A percentile compares a stretch with the other conserved stretches of the same genome.
Evolutionary conservation across 92 coral and sea anemone genomes (phyloP).

Genomic region (Parazoanthus swiftii): DNA sequence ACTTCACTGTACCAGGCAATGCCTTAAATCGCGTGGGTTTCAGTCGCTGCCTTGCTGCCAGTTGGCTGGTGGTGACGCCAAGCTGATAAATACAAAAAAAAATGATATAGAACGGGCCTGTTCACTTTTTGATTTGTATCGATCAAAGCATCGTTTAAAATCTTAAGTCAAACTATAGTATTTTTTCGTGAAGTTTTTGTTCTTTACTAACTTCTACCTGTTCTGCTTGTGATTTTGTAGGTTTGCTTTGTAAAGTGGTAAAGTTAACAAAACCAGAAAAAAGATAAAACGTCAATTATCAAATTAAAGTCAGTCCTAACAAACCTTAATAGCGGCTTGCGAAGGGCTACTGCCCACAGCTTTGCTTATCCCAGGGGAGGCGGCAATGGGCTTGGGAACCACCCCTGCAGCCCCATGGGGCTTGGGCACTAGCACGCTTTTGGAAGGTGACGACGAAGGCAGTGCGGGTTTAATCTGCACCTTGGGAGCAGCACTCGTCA

Average conservation of each 20-base stretch:
- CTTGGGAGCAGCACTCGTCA: conserved; percentile 72
- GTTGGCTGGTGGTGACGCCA: conserved; percentile 60
- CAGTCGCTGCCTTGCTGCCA: conserved; percentile 71
- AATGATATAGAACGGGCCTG: too few relatives aligned
- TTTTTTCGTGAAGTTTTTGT: too few relatives aligned
- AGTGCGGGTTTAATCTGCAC: conserved; percentile 65
- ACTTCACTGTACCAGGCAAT: conserved; percentile 85
- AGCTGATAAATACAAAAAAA: neutral
- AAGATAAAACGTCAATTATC: neutral
- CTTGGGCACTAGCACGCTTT: conserved; percentile 74
- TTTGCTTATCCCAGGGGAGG: conserved; percentile 47
- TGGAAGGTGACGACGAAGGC: conserved; percentile 60
- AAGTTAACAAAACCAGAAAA: neutral
- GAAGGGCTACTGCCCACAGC: conserved; percentile 46
- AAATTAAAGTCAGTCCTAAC: neutral
- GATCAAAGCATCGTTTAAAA: too few relatives aligned
- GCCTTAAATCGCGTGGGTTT: conserved; percentile 84
- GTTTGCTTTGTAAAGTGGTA: too few relatives aligned
- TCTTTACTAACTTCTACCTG: too few relatives aligned
- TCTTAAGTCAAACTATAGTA: too few relatives aligned
- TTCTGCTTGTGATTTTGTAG: too few relatives aligned
- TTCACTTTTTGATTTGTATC: too few relatives aligned
- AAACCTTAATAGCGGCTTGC: conserved; percentile 39
- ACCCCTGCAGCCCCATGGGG: conserved; percentile 52
- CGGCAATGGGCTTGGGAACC: conserved; percentile 20